These are phyloP conservation scores for Ceratina japonica DNA, from an alignment of 1,140 invertebrate species.

Conservation along the genomic window DNA sequence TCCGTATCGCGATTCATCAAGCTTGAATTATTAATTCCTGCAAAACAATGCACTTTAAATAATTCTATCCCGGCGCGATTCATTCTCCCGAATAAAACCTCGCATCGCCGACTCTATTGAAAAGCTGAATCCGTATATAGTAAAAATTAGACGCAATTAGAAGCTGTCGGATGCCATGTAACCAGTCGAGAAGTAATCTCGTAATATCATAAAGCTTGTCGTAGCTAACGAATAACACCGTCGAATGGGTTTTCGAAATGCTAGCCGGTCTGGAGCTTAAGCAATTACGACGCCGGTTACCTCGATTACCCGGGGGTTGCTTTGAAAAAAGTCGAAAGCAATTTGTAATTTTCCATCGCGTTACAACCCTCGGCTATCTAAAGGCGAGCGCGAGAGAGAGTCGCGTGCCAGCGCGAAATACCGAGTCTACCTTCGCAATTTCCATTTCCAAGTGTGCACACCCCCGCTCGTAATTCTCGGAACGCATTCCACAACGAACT, in stretches of 20 bases:
- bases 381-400: too few relatives aligned
- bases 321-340: not conserved
- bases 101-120: too few relatives aligned
- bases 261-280: not conserved
- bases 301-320: not conserved
- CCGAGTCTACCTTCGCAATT: conserved; percentile 9
- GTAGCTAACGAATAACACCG: not conserved
- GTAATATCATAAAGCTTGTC: too few relatives aligned
- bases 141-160: too few relatives aligned
- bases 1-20: too few relatives aligned
- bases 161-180: too few relatives aligned
- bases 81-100: too few relatives aligned
- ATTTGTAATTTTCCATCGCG: conserved; percentile 24
- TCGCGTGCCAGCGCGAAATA: conserved; percentile 22
- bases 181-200: too few relatives aligned
- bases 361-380: not conserved
- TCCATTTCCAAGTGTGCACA: conserved; percentile 29
- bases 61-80: too few relatives aligned
- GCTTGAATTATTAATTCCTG: too few relatives aligned
- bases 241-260: not conserved
- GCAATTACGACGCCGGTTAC: conserved; percentile 1
- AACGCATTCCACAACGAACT: not conserved
- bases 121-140: too few relatives aligned
- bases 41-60: too few relatives aligned
- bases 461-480: conserved; percentile 12